Base-by-base conservation (phyloP, 2,797 vertebrate species). In the Decapterus maruadsi region DNA sequence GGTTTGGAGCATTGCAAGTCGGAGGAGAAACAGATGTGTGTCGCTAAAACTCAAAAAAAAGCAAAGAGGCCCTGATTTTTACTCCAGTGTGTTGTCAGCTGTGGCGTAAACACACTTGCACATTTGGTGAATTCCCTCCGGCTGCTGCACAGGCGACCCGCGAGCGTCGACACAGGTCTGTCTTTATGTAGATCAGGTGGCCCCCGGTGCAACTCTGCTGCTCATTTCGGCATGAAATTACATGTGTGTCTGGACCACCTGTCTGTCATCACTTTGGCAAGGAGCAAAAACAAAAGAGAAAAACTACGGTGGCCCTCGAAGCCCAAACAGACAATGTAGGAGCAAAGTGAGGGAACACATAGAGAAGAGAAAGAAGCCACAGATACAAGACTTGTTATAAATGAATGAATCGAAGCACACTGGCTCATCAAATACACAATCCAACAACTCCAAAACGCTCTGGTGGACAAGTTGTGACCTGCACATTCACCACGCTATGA, bases 141-240 rank as follows among this genome's bases (percentile, higher is more conserved):
- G 59, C 45, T 46, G 65, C 26, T 19, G 62, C 31, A 5, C 31
- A 26, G 4, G 31, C 31, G 31, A 34, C 31, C 31, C 6, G 55
- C 40, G 53, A 0, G 40, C 48, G 8, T 26, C 42, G 12, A 55
- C 2, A 2, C 38, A 31, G 56, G n/a, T 14, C 10, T 67, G 68
- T 66, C 60, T 59, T 63, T 60, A 50, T 75, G 71, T 59, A 73
- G 50, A 65, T 57, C 38, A 31, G 75, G 50, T 6, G 55, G 6
- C 31, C 36, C 8, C 36, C 10, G 4, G 43, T 46, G 59, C 16
- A 19, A 16, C 58, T 68, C 31, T 45, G 36, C 7, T 22, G 17
- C 14, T 63, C 50, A 16, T 22, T 61, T 51, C 65, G 42, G 43
- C 46, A 62, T 26, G 12, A 72, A 72, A 65, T 56, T 6, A 29